These are phyloP conservation scores for Aphrocallistes beatrix DNA, from an alignment of 37 sponge, comb jelly and placozoan species.

Conservation along the genomic window DNA sequence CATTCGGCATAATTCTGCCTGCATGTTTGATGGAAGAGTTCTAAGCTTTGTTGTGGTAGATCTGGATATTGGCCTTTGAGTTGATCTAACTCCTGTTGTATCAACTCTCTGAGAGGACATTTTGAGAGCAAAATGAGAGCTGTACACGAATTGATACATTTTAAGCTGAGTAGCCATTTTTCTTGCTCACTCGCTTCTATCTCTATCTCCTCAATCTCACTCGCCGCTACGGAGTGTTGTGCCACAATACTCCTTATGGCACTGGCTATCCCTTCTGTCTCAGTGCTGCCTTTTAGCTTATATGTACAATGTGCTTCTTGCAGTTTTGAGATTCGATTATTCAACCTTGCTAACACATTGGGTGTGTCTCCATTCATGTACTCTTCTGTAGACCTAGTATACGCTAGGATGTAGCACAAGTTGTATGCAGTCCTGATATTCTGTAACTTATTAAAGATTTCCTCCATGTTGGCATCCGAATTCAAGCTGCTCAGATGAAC, in stretches of 20 bases:
- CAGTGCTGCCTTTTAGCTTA: background rate
- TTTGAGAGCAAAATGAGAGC: background rate
- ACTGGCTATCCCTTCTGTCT: background rate
- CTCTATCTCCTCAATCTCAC: background rate
- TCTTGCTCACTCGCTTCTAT: conserved; percentile 7
- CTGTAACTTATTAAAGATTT: background rate
- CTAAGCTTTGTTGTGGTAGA: conserved; percentile 4
- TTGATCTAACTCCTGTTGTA: background rate
- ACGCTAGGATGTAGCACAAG: background rate
- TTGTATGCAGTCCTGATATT: background rate
- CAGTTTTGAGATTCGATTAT: background rate
- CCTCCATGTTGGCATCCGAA: background rate
- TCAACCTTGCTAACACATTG: background rate
- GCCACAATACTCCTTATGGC: background rate
- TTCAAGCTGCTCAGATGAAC: background rate
- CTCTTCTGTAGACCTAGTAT: background rate
- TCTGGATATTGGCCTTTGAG: background rate
- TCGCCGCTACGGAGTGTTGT: background rate
- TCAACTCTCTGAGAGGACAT: background rate
- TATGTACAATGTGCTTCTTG: background rate
- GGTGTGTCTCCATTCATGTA: background rate
- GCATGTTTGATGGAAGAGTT: background rate
- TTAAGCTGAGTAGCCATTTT: background rate
- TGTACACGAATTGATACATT: background rate
- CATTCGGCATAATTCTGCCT: background rate